Base-by-base conservation (phyloP, 2,113 vertebrate species). In the Nerophis lumbriciformis region DNA sequence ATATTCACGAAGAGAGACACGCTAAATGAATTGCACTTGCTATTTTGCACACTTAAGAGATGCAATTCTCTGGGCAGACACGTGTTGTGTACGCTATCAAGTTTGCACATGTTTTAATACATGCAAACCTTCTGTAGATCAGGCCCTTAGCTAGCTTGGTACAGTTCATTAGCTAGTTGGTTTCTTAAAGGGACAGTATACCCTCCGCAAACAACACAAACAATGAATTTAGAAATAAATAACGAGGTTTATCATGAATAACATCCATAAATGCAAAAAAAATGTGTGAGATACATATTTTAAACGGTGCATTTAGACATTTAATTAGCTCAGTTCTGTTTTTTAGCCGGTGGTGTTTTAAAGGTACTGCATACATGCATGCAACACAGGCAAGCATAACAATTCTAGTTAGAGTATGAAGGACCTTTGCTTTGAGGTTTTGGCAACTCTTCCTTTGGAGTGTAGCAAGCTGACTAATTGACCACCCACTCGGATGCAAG, bases 141-240 rank as follows among this genome's bases (percentile, higher is more conserved):
- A 28, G 28, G 28, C 28, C 28, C 28, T 36, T 66, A 15, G 13
- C 47, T 44, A 49, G 44, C 66, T 77, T 55, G 19, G 19, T 52
- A 21, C 19, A 21, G 8, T 28, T 35, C 6, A 28, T 52, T 21
- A 21, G 21, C 11, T 19, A 13, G 21, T 35, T 52, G 21, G 51
- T 13, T 8, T 28, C 50, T 78, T 80, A 78, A 71, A 78, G 83
- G 79, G 73, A 52, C 52, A 36, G 28, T 53, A 14, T 13, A 36
- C 52, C 14, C 81, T 68, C 70, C 14, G 58, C 55, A 45, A 76
- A 69, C 57, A 48, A 68, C 57, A 59, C 51, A 68, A 70, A 63
- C 38, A 6, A 53, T 59, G 67, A 45, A 12, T 45, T 12, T 45
- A 2, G 10, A 9, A 12, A 12, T 45, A 45, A 45, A 12, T 45